Conservation (phyloP, 2,797 vertebrate genomes). For the Urophycis tenuis region DNA sequence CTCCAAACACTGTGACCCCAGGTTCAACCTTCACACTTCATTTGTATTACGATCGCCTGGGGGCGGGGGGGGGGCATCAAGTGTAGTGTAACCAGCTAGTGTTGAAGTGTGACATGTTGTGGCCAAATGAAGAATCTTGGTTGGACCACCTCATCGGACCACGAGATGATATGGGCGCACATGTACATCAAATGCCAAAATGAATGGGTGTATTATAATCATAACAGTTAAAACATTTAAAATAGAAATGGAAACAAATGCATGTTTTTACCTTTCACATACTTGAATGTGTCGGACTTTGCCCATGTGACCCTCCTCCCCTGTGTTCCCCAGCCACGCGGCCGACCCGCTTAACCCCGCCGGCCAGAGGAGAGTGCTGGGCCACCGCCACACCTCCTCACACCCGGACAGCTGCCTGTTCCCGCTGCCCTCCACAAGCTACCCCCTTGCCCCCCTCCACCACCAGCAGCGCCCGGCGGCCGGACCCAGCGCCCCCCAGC, state of each 20-base stretch:
- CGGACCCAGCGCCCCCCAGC: slow-evolving; percentile 14
- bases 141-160: too few relatives aligned
- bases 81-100: neutral
- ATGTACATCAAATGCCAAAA: too few relatives aligned
- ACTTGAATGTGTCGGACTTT: neutral
- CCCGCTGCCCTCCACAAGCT: slow-evolving; percentile 40
- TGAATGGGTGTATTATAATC: neutral
- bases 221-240: neutral
- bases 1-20: slow-evolving; percentile 26
- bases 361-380: slow-evolving; percentile 38
- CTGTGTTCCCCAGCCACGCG: slow-evolving; percentile 26
- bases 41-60: neutral
- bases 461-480: neutral
- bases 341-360: slow-evolving; percentile 38
- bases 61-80: too few relatives aligned
- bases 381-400: slow-evolving; percentile 60
- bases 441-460: slow-evolving; percentile 24
- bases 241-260: too few relatives aligned
- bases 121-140: neutral
- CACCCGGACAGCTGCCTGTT: slow-evolving; percentile 60
- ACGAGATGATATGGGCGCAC: too few relatives aligned
- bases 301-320: neutral
- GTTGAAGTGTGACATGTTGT: neutral
- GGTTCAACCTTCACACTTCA: slow-evolving; percentile 32
- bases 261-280: too few relatives aligned